Evolutionary conservation across 2,888 invertebrate genomes (phyloP).

Genomic region (Caenorhabditis macrosperma): DNA sequence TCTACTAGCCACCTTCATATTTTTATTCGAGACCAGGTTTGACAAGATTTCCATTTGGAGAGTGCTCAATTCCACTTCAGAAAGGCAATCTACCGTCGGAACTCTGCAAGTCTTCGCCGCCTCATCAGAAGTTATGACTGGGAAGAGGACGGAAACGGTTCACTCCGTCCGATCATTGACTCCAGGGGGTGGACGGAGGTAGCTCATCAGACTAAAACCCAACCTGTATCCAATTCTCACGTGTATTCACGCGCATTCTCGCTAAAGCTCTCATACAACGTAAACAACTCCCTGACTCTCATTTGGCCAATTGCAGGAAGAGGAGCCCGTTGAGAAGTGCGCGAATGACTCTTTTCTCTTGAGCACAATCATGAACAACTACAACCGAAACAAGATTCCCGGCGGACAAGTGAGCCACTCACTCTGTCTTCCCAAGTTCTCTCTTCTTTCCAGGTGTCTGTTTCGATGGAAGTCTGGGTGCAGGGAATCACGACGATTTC

Average conservation of each 20-base stretch:
- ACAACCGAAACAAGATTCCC: slow-evolving; percentile 80
- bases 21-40: background rate
- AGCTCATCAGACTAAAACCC: too few relatives aligned
- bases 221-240: too few relatives aligned
- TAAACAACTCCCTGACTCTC: background rate
- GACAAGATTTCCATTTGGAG: too few relatives aligned
- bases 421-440: too few relatives aligned
- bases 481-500: slow-evolving; percentile 80
- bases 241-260: too few relatives aligned
- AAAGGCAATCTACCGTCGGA: slow-evolving; percentile 72
- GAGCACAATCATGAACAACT: slow-evolving; percentile 68
- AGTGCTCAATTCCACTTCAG: slow-evolving; percentile 58
- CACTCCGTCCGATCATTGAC: slow-evolving; percentile 72
- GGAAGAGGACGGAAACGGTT: slow-evolving; percentile 78
- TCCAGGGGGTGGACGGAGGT: too few relatives aligned
- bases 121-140: slow-evolving; percentile 78
- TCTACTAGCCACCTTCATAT: background rate
- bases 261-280: too few relatives aligned
- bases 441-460: too few relatives aligned
- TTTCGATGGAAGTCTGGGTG: slow-evolving; percentile 79
- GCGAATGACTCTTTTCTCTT: slow-evolving; percentile 78
- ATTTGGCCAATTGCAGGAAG: slow-evolving; percentile 47
- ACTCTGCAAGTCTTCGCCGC: slow-evolving; percentile 76
- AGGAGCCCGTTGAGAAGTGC: slow-evolving; percentile 67
- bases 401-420: slow-evolving; percentile 78